phyloP scores from a whole-genome alignment of 2,888 invertebrate species.

The Trypoxylon attenuatum region DNA sequence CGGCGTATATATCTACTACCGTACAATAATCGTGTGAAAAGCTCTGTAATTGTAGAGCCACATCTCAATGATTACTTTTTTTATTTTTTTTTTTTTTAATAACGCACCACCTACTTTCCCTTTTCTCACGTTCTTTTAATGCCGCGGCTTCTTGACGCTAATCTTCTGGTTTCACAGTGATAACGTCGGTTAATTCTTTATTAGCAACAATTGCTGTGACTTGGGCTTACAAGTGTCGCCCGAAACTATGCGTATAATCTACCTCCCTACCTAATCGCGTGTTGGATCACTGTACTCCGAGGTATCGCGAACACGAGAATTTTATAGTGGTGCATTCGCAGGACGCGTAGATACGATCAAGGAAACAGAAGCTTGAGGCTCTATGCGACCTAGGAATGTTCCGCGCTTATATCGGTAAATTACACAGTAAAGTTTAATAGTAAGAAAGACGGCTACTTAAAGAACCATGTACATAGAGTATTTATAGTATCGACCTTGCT shows the following conservation, averaged over 20 bases:
- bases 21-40: too few species aligned
- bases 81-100: not conserved
- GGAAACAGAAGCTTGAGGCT: not conserved
- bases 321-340: constrained; percentile 19
- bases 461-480: constrained; percentile 53
- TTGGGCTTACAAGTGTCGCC: not conserved
- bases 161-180: too few species aligned
- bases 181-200: not conserved
- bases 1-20: constrained; percentile 49
- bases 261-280: not conserved
- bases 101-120: constrained; percentile 2
- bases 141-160: too few species aligned
- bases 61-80: constrained; percentile 11
- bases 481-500: constrained; percentile 33
- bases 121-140: not conserved
- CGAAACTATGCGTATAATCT: not conserved
- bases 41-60: constrained; percentile 16
- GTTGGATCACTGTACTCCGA: constrained; percentile 20
- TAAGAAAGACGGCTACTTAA: constrained; percentile 59
- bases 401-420: constrained; percentile 46
- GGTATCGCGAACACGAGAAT: constrained; percentile 27
- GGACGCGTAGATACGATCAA: constrained; percentile 34
- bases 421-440: constrained; percentile 47
- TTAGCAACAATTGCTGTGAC: not conserved
- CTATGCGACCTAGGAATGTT: constrained; percentile 37